phyloP scores from a whole-genome alignment of 2,113 vertebrate species.

The Carassius carassius region DNA sequence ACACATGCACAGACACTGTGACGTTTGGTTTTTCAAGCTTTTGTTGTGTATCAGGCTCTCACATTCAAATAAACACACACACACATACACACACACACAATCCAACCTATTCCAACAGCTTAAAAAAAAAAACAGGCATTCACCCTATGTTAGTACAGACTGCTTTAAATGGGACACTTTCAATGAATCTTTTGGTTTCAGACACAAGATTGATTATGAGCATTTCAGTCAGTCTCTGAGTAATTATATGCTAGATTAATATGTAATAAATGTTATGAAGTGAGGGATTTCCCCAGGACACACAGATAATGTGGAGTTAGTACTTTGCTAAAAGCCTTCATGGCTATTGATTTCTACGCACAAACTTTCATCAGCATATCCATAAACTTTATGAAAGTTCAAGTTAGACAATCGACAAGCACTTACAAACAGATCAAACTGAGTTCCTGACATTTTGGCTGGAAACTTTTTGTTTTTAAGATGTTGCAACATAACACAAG shows the following conservation, averaged over 20 bases:
- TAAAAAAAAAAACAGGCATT: too few species aligned
- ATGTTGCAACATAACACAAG: neutral
- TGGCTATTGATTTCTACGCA: neutral
- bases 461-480: neutral
- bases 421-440: neutral
- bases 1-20: conserved; percentile 42
- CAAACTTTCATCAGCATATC: neutral
- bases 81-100: too few species aligned
- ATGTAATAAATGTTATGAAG: neutral
- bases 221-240: neutral
- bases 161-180: neutral
- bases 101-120: neutral
- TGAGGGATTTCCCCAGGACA: conserved; percentile 1
- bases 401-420: neutral
- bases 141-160: neutral
- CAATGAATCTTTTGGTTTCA: neutral
- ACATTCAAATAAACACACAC: neutral
- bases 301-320: neutral
- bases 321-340: neutral
- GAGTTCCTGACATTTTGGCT: neutral
- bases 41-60: neutral
- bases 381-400: neutral
- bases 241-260: conserved; percentile 9
- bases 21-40: neutral
- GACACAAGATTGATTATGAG: conserved; percentile 9